These are phyloP conservation scores for Periophthalmus magnuspinnatus DNA, from an alignment of 2,797 vertebrate species.

Conservation along the genomic window DNA sequence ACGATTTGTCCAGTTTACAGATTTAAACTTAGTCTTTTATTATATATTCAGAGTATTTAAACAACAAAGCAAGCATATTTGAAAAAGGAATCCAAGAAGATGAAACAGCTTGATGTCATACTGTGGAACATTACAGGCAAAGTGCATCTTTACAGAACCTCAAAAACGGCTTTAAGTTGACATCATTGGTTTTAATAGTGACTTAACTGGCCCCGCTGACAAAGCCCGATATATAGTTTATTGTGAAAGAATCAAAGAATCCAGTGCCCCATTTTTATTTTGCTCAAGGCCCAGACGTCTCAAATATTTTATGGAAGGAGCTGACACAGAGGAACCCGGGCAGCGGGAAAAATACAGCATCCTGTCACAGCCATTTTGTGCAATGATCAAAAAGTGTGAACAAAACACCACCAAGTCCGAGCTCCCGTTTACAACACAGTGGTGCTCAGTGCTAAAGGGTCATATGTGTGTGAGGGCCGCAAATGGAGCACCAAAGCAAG, in stretches of 20 bases:
- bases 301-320: constrained; percentile 8
- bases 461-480: neutral
- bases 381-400: neutral
- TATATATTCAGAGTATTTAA: too few species aligned
- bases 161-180: too few species aligned
- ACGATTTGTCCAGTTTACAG: too few species aligned
- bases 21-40: too few species aligned
- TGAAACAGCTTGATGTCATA: too few species aligned
- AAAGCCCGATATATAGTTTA: neutral
- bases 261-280: constrained; percentile 13
- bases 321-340: constrained; percentile 2
- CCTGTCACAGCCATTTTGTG: neutral
- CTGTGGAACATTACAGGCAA: too few species aligned
- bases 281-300: constrained; percentile 10
- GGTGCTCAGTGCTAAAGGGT: neutral
- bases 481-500: neutral
- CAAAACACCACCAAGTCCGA: too few species aligned
- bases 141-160: too few species aligned
- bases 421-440: neutral
- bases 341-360: neutral
- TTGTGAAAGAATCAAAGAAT: neutral
- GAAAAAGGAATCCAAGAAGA: too few species aligned
- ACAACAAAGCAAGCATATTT: too few species aligned
- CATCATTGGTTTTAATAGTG: too few species aligned
- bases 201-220: too few species aligned